Evolutionary conservation across 1,140 invertebrate genomes (phyloP).

Genomic region (Anoplolepis gracilipes): DNA sequence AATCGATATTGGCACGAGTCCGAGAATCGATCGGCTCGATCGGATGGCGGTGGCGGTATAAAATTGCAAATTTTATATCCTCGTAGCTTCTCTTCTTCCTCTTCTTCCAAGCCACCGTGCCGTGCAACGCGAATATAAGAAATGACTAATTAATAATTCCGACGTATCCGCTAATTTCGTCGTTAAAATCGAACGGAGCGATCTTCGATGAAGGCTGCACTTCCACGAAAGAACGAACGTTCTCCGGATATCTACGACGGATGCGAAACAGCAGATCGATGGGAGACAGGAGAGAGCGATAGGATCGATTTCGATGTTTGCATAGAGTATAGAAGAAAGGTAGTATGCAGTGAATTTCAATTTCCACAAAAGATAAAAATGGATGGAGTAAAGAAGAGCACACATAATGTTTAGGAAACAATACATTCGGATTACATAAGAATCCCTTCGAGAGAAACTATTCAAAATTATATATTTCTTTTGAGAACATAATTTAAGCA

Average conservation of each 20-base stretch:
- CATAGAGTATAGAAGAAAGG: constrained; percentile 62
- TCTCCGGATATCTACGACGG: constrained; percentile 30
- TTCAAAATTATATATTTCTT: neutral
- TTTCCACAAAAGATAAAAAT: constrained; percentile 54
- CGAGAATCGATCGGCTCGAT: constrained; percentile 74
- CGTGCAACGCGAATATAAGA: constrained; percentile 61
- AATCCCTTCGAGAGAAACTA: neutral
- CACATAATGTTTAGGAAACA: constrained; percentile 11
- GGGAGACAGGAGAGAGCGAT: constrained; percentile 48
- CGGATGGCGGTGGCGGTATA: constrained; percentile 62
- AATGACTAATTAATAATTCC: constrained; percentile 83
- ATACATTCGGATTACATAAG: neutral
- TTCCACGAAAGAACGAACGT: constrained; percentile 70
- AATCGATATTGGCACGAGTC: constrained; percentile 83
- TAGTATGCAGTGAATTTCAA: constrained; percentile 50
- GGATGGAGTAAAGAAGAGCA: neutral
- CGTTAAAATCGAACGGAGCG: constrained; percentile 74
- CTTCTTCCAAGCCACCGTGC: constrained; percentile 3
- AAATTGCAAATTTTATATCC: constrained; percentile 85
- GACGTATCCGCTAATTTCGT: constrained; percentile 74
- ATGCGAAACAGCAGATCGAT: neutral
- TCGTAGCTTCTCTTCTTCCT: neutral
- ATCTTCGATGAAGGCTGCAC: constrained; percentile 12
- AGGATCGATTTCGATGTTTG: constrained; percentile 37
- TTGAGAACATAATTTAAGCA: neutral